Base-by-base conservation (phyloP, 2,113 vertebrate genomes). In the Lasiurus cinereus region DNA sequence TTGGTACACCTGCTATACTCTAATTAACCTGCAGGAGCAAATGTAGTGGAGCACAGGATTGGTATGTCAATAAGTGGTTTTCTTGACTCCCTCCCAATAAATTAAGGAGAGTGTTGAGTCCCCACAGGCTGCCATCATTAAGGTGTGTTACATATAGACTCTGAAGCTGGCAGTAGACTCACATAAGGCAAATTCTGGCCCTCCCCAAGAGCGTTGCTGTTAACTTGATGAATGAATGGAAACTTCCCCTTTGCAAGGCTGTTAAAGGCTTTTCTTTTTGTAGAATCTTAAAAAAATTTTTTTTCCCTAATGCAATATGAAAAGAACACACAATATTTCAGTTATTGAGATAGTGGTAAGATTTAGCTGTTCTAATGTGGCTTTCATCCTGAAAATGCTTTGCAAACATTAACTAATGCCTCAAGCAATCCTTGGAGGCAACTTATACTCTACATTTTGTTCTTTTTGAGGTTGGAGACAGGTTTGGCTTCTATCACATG, bases 381-480 rank as follows among this genome's bases (percentile, higher is more conserved):
- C 13, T 89, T 97, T 95, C 33, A 78, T 78, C 48, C 76, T 69
- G 39, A 89, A 82, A 87, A 31, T 18, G 64, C 48, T 72, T 69
- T 80, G 36, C 84, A 74, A 87, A 83, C 39, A 43, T 59, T 52
- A 43, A 72, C n/a, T 67, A 62, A 83, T 56, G 62, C 90, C 39
- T 90, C 29, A 29, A 27, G 86, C 48, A 73, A 64, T 48, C 54
- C n/a, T 67, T 72, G 73, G 82, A 43, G 67, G 27, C 29, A 27
- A 66, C 22, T 48, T 83, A 22, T 21, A 82, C 5, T 56, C 50
- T 31, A 59, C 3, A 2, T 56, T 89, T 89, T 94, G 29, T 74
- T 62, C 64, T 78, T 78, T 89, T 33, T 78, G 56, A 82, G 64
- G 5, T 1, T 29, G 21, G 54, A 82, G 54, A 52, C 54, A 69